phyloP scores from a whole-genome alignment of 1,140 invertebrate species.

The Scaptomyza pallida region DNA sequence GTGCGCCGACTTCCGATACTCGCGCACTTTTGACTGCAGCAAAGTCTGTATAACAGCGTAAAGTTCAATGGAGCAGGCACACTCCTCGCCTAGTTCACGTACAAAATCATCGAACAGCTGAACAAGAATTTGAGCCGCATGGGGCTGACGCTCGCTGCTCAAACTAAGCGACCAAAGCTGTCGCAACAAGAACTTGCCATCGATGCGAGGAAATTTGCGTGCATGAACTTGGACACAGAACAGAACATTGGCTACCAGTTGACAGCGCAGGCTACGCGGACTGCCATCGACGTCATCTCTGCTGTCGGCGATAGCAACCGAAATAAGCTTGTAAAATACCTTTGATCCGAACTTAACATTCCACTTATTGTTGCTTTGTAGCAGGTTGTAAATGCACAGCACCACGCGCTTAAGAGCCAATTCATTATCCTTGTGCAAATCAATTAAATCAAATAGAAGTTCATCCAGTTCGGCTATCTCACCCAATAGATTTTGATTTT shows the following conservation, averaged over 20 bases:
- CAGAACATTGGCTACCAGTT: conserved; percentile 63
- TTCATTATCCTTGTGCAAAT: conserved; percentile 55
- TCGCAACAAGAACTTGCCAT: conserved; percentile 61
- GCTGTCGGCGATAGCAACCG: conserved; percentile 51
- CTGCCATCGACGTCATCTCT: conserved; percentile 12
- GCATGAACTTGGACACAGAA: conserved; percentile 66
- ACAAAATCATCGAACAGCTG: conserved; percentile 60
- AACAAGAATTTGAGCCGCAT: conserved; percentile 60
- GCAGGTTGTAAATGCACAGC: conserved; percentile 59
- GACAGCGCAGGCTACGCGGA: conserved; percentile 10
- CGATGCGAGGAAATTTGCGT: conserved; percentile 48
- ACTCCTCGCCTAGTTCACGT: conserved; percentile 42
- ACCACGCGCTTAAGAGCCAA: conserved; percentile 55
- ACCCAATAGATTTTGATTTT: conserved; percentile 68
- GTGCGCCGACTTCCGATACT: conserved; percentile 57
- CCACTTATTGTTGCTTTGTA: conserved; percentile 55
- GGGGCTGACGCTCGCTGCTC: conserved; percentile 48
- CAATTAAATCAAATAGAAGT: conserved; percentile 55
- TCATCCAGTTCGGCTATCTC: conserved; percentile 67
- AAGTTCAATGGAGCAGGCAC: conserved; percentile 24
- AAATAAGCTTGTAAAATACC: conserved; percentile 61
- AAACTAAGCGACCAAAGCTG: conserved; percentile 58
- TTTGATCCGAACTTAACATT: conserved; percentile 66
- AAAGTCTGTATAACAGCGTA: conserved; percentile 34
- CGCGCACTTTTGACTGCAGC: conserved; percentile 54